Evolutionary conservation across 2,888 invertebrate species (phyloP).

Genomic region (Chalcosyrphus nemorum): DNA sequence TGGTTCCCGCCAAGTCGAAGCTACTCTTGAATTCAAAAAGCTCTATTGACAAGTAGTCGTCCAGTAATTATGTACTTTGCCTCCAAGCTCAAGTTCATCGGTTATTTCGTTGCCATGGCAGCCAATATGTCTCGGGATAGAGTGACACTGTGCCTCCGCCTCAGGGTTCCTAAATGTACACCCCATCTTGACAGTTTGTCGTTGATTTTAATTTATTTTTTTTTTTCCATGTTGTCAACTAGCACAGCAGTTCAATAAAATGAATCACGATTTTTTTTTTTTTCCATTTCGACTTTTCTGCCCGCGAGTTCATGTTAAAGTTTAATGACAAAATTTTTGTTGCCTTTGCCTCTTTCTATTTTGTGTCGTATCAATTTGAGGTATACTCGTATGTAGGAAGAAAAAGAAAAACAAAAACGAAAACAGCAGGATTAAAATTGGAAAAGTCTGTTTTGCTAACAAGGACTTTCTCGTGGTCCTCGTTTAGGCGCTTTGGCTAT

Average conservation of each 20-base stretch:
- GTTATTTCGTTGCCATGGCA: too few species aligned
- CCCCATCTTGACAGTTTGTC: constrained; percentile 30
- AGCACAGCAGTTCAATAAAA: constrained; percentile 23
- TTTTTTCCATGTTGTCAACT: background rate
- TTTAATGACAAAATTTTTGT: constrained; percentile 43
- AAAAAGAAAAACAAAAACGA: background rate
- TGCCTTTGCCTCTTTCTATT: background rate
- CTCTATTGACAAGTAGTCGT: too few species aligned
- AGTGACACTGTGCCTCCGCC: too few species aligned
- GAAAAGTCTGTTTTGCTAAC: constrained; percentile 27
- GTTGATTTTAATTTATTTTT: constrained; percentile 30
- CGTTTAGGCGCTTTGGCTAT: background rate
- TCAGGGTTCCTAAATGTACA: background rate
- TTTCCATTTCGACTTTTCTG: constrained; percentile 14
- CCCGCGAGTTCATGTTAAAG: constrained; percentile 34
- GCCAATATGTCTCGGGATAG: too few species aligned
- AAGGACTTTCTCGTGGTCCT: background rate
- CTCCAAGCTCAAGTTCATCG: too few species aligned
- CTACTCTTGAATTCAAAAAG: too few species aligned
- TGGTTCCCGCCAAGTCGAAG: too few species aligned
- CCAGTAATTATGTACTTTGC: too few species aligned
- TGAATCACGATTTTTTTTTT: constrained; percentile 38
- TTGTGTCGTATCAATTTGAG: constrained; percentile 3
- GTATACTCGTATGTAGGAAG: background rate
- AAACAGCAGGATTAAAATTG: constrained; percentile 1